Evolutionary conservation across 2,888 invertebrate species (phyloP), one percentile per base, ranked within the genome.

Genomic region (Aphidius colemani): DNA sequence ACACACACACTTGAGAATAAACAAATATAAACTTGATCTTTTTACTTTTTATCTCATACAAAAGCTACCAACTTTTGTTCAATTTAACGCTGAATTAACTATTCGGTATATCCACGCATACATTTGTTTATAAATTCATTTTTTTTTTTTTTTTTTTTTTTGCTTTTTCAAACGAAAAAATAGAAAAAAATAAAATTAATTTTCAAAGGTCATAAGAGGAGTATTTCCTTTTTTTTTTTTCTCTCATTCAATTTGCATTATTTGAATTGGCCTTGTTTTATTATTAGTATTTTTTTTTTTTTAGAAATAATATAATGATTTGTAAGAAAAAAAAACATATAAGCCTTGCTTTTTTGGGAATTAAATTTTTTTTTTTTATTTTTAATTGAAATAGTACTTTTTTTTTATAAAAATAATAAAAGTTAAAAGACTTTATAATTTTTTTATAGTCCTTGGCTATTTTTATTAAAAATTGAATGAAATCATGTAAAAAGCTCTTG

Each of bases 71-170:
- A 55, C 59, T 64, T 53, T 59, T 64, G 59, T 64, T 55, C 63
- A 64, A 64, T 64, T 64, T 64, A 64, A 64, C 59, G 63, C 59
- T 55, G 59, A 55, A 64, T 64, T 64, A 64, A 59, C 53, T 43
- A 30, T 59, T 57, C 57, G 30, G 57, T 45, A 50, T 53, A 59
- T 41, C 53, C 63, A 64, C 63, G 63, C 63, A 55, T 64, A 59
- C 48, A 59, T 30, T 30, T 30, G 30, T 30, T 30, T 30, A 30
- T 30, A 30, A 30, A 30, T 30, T 53, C 50, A 41, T 59, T 49
- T 59, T 59, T 59, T 59, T 11, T 30, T 5, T 39, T n/a, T 59
- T 50, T n/a, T 50, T 11, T 39, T 53, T 49, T 49, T 44, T 46
- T 45, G 39, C 7, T 40, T 30, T 18, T 18, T 2, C 5, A 30